phyloP scores from a whole-genome alignment of 2,113 vertebrate genomes.

The Rhineura floridana region DNA sequence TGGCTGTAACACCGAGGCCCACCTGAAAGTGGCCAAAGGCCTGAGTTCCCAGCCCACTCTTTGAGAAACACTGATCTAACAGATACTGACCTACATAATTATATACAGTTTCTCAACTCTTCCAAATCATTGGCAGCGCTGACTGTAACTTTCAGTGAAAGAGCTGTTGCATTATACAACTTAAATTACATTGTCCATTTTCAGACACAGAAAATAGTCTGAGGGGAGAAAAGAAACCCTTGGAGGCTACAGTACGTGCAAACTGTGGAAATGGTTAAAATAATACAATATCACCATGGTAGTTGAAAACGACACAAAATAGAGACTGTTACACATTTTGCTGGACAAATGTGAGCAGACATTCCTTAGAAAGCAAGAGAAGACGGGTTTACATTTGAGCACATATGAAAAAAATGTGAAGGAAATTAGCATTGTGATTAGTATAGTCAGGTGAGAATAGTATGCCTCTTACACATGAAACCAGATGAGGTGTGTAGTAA shows the following conservation, averaged over 20 bases:
- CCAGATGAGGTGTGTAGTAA: slow-evolving; percentile 20
- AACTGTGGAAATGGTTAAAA: neutral
- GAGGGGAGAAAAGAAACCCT: neutral
- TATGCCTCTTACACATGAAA: neutral
- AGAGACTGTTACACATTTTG: neutral
- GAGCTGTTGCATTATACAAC: neutral
- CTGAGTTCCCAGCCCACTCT: neutral
- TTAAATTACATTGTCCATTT: neutral
- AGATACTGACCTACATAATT: neutral
- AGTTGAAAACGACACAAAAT: neutral
- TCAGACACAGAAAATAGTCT: neutral
- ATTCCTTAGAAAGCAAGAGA: neutral
- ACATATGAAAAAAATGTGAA: neutral
- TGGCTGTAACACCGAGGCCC: no score
- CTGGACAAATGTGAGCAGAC: neutral
- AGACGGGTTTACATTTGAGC: neutral
- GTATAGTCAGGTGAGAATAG: slow-evolving; percentile 15
- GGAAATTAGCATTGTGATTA: slow-evolving; percentile 15
- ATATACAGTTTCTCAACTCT: no score
- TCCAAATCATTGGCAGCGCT: neutral
- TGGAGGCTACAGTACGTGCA: neutral
- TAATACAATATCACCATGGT: neutral
- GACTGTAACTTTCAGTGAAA: neutral
- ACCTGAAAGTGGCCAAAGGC: no score
- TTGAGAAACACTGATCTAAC: neutral